Base-by-base conservation (phyloP, 2,888 invertebrate species). In the Apodemia hepburni region DNA sequence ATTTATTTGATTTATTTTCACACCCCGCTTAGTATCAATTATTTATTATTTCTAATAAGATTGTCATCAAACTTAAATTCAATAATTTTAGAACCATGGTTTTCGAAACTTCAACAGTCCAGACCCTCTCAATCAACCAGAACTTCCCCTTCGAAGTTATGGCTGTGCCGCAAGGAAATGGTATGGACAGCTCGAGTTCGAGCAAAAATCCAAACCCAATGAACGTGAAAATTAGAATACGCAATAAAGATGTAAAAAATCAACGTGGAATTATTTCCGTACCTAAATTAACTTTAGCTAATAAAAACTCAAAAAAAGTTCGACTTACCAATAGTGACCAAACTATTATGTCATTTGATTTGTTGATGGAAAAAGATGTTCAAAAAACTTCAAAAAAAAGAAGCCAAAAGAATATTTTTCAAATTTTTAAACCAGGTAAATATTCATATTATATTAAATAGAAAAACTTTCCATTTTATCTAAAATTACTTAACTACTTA, bases 301-400 rank as follows among this genome's bases (percentile, higher is more conserved):
- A 70, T 15, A 68, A 67, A 12, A 54, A 62, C 8, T 67, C 71
- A 8, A 77, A 82, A 65, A 80, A 76, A 67, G 70, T 87, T 59
- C 73, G 79, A 33, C 68, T 82, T 6, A 77, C 81, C 5, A 82
- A 75, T 64, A 90, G 89, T 67, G 84, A 87, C 61, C 85, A 82
- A 67, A 89, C 88, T 22, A 84, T 90, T 29, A 79, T 87, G 76
- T 84, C 85, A 2, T 90, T 90, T 64, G 79, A 86, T 69, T 73
- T 89, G 38, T 70, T 80, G 6, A 77, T 85, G 79, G 84, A 85
- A 69, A 69, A 76, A 22, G 77, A 81, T 66, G 68, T 71, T 47
- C 70, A 68, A n/a, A 75, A 77, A 61, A 78, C 76, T 65, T 61
- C 71, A 12, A n/a, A 68, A 62, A 84, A 68, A 62, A 84, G 79